These are phyloP conservation scores for Prosopocoilus inquinatus DNA, from an alignment of 2,888 invertebrate genomes.

Conservation along the genomic window DNA sequence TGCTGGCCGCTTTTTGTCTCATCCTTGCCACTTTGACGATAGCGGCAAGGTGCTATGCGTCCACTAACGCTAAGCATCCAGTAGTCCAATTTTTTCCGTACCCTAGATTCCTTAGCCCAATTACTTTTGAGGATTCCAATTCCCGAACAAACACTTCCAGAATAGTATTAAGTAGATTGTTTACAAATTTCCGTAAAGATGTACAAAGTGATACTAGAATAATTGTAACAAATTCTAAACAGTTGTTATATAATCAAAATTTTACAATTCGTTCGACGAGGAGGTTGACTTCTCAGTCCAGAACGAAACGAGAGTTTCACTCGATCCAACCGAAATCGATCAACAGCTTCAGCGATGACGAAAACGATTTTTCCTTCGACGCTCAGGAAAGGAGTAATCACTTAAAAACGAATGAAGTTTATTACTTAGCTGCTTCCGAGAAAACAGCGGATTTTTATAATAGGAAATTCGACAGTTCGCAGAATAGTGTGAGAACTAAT, in stretches of 20 bases:
- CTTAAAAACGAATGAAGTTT: neutral
- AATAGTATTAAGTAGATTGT: slow-evolving; percentile 44
- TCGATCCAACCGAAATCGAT: slow-evolving; percentile 21
- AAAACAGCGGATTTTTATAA: neutral
- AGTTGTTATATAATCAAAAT: slow-evolving; percentile 33
- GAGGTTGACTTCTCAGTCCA: slow-evolving; percentile 5
- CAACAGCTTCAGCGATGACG: slow-evolving; percentile 9
- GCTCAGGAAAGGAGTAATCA: neutral
- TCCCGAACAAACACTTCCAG: slow-evolving; percentile 41
- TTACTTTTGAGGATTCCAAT: slow-evolving; percentile 37
- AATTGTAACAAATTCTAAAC: slow-evolving; percentile 38
- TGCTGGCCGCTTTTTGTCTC: slow-evolving; percentile 42
- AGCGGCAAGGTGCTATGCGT: slow-evolving; percentile 63
- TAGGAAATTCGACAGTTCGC: neutral
- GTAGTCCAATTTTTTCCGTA: slow-evolving; percentile 29
- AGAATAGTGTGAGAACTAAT: no score
- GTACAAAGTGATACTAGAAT: slow-evolving; percentile 44
- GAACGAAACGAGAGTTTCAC: slow-evolving; percentile 31
- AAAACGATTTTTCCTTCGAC: neutral
- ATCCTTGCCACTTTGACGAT: slow-evolving; percentile 53
- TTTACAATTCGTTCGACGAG: slow-evolving; percentile 24
- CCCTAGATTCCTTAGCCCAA: slow-evolving; percentile 26
- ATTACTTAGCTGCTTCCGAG: neutral
- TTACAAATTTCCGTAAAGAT: slow-evolving; percentile 33
- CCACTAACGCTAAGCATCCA: slow-evolving; percentile 29